Percentiles rank a stretch among this genome's conserved stretches.
Evolutionary conservation across 2,888 invertebrate genomes (phyloP).

Genomic region (Pachymerium ferrugineum): DNA sequence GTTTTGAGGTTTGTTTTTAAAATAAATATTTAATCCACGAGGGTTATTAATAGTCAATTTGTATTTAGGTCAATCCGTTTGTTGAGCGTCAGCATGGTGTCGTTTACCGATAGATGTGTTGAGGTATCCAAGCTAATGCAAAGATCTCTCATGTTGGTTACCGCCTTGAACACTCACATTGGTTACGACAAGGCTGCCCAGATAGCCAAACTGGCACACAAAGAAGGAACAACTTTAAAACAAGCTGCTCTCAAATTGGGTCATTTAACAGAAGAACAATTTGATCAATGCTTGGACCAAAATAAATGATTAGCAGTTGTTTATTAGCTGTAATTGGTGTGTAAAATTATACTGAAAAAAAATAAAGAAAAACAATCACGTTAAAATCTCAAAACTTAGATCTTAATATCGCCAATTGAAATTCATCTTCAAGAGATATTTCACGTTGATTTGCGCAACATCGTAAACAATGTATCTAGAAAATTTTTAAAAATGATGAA

Average conservation of each 20-base stretch:
- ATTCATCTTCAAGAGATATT: conserved; percentile 78
- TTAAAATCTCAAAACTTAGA: neutral
- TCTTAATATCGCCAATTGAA: conserved; percentile 33
- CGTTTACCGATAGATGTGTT: conserved; percentile 85
- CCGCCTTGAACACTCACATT: neutral
- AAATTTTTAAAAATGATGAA: conserved; percentile 23
- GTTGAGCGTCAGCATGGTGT: conserved; percentile 72
- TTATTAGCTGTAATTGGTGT: neutral
- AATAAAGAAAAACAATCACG: neutral
- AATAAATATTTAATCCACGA: neutral
- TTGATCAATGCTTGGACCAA: conserved; percentile 58
- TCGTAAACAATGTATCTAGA: conserved; percentile 76
- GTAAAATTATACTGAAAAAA: neutral
- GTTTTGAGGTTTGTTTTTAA: conserved; percentile 56
- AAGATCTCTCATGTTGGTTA: neutral
- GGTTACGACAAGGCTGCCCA: neutral
- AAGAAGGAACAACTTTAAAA: neutral
- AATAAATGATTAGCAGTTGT: conserved; percentile 39
- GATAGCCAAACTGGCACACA: neutral
- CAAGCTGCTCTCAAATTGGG: neutral
- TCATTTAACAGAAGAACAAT: neutral
- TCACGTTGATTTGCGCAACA: conserved; percentile 83
- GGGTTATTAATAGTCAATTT: neutral
- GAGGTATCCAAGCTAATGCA: conserved; percentile 59
- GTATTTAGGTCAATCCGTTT: conserved; percentile 67